Evolutionary conservation across 1,140 invertebrate genomes (phyloP).

Genomic region (Leptinotarsa defecta): DNA sequence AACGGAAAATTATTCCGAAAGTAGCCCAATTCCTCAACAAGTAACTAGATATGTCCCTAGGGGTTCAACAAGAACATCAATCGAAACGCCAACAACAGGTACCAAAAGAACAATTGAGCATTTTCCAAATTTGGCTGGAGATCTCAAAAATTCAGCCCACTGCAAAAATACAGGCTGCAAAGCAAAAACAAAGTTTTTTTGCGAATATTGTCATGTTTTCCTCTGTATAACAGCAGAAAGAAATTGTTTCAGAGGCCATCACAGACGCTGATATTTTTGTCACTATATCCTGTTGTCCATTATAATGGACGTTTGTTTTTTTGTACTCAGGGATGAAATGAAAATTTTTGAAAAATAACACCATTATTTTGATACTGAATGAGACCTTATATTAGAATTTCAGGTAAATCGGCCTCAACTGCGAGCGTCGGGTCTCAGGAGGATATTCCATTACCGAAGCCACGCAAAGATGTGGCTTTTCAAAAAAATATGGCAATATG

Average conservation of each 20-base stretch:
- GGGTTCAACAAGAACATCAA: slow-evolving; percentile 8
- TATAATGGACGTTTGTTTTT: slow-evolving; percentile 18
- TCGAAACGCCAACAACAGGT: slow-evolving; percentile 13
- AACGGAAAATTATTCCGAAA: slow-evolving; percentile 8
- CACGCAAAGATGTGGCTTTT: too few relatives aligned
- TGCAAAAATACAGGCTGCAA: slow-evolving; percentile 25
- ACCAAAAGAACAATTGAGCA: not conserved
- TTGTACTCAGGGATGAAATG: slow-evolving; percentile 8
- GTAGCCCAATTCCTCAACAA: not conserved
- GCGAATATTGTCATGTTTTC: slow-evolving; percentile 9
- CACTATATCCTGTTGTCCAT: slow-evolving; percentile 9
- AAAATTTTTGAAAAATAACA: too few relatives aligned
- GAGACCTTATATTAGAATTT: too few relatives aligned
- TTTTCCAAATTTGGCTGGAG: slow-evolving; percentile 17
- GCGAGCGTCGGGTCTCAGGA: too few relatives aligned
- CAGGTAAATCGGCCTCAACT: too few relatives aligned
- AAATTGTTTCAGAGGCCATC: slow-evolving; percentile 21
- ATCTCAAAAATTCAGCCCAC: slow-evolving; percentile 25
- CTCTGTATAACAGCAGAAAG: not conserved
- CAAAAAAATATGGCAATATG: too few relatives aligned
- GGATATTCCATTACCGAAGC: too few relatives aligned
- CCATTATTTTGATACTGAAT: too few relatives aligned
- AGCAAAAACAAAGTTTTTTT: slow-evolving; percentile 22
- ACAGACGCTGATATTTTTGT: slow-evolving; percentile 12
- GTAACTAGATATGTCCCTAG: slow-evolving; percentile 10